Evolutionary conservation across 64 coral and sea anemone genomes (phyloP), one percentile per base, ranked within the genome.

Genomic region (Montipora sp.): DNA sequence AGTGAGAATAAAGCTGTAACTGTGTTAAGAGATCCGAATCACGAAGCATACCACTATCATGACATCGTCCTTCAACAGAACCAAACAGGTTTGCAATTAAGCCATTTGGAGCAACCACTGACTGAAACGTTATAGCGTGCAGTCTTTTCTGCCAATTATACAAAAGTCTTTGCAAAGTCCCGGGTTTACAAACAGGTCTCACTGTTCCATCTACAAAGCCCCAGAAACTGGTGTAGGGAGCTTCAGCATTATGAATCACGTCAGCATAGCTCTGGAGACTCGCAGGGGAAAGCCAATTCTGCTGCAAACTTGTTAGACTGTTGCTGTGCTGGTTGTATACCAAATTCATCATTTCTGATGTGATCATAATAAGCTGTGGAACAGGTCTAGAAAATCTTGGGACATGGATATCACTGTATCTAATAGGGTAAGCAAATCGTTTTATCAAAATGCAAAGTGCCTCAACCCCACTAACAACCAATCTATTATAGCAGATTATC

Each of bases 401-500:
- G 59, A 36, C 27, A 36, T 12, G 2, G 4, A 63, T 63, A 63
- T 63, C 59, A 12, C 59, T 63, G 59, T 63, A 14, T 63, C 59
- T 16, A 63, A 63, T 63, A 63, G 59, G 59, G 59, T 63, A 63
- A 63, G 59, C 59, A 63, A 63, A 63, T 63, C 59, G 59, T 63
- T 63, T 63, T 63, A 63, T 0, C 59, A 63, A 63, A 63, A 0
- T 63, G 59, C 59, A 63, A 63, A 63, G 59, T 63, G 59, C 59
- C 10, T 63, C 51, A 55, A 73, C 47, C 77, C 75, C 88, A 91
- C 60, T 45, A 48, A 89, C 87, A 77, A 89, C 87, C 6, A 77
- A 74, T 89, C 88, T 58, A 75, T 90, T 90, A 22, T 90, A 90
- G 59, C 76, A 90, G 66, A 78, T 48, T 48, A 90, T 77, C 59